These are phyloP conservation scores for Vanessa tameamea DNA, from an alignment of 1,140 invertebrate species.

Conservation along the genomic window DNA sequence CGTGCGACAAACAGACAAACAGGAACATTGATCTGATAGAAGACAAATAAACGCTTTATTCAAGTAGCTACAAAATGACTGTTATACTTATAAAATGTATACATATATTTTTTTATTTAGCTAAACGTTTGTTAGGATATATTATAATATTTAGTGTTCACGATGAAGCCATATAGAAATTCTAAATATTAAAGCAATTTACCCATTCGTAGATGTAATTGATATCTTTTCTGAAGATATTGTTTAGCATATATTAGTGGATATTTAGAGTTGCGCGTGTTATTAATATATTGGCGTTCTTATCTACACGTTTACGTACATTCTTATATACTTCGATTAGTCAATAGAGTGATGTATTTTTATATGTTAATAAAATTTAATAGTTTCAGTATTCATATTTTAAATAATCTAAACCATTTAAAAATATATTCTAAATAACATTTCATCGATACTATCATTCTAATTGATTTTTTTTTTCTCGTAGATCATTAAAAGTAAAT, in stretches of 20 bases:
- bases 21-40: constrained; percentile 24
- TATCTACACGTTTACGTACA: constrained; percentile 3
- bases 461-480: too few relatives aligned
- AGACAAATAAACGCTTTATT: constrained; percentile 62
- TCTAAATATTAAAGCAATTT: constrained; percentile 56
- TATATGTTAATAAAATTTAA: constrained; percentile 21
- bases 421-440: too few relatives aligned
- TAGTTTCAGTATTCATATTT: neutral
- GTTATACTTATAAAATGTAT: constrained; percentile 66
- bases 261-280: neutral
- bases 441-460: too few relatives aligned
- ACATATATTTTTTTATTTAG: constrained; percentile 79
- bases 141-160: constrained; percentile 73
- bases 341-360: constrained; percentile 28
- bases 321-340: constrained; percentile 8
- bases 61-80: constrained; percentile 68
- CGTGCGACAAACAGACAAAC: constrained; percentile 10
- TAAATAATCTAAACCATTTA: too few relatives aligned
- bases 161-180: constrained; percentile 63
- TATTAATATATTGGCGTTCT: neutral
- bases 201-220: constrained; percentile 55
- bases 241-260: constrained; percentile 1
- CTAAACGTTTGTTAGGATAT: constrained; percentile 72
- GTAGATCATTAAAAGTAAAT: too few relatives aligned
- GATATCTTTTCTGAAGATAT: constrained; percentile 50